Evolutionary conservation across 2,888 invertebrate genomes (phyloP), one percentile per base, ranked within the genome.

Genomic region (Arrhopalites spinosus): DNA sequence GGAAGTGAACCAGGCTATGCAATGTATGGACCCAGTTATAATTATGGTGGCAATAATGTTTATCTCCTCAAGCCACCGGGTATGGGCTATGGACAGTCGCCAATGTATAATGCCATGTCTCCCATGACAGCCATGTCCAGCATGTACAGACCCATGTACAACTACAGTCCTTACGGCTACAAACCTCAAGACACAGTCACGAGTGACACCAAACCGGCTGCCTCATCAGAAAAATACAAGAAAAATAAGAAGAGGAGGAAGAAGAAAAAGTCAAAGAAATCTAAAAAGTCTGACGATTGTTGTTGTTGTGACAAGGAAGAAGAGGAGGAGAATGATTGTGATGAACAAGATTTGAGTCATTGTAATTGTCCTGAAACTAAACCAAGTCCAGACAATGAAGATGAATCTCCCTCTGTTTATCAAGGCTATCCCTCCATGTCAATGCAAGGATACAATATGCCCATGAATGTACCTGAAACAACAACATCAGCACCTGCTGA

Each of bases 1-100:
- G 71, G 61, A 1, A 13, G 20, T 13, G n/a, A 36, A 5, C 30
- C 23, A 0, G n/a, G n/a, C 17, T 72, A 72, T 15, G 25, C 8
- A 1, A 72, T 72, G 71, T 72, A 72, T 25, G 71, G 71, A 5
- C 71, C 71, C 11, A 43, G 17, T 17, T 72, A 61, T 43, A 30
- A 43, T 25, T 61, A 61, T 36, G 59, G 56, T 5, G 71, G 71
- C 0, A 56, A 43, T 23, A 61, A 72, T 25, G 45, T 61, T 7
- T 59, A 61, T 23, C 27, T 59, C 23, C 3, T 56, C 7, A 59
- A 25, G 29, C 61, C 61, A 1, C 30, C 70, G 1, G 45, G 59
- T 17, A 56, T 71, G 53, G 23, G 25, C 45, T 61, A 59, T 43
- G 59, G 59, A 1, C 13, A 29, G 2, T 2, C 13, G 30, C 70